These are phyloP conservation scores for Chironomus tentans DNA, from an alignment of 2,888 invertebrate species.

Conservation along the genomic window DNA sequence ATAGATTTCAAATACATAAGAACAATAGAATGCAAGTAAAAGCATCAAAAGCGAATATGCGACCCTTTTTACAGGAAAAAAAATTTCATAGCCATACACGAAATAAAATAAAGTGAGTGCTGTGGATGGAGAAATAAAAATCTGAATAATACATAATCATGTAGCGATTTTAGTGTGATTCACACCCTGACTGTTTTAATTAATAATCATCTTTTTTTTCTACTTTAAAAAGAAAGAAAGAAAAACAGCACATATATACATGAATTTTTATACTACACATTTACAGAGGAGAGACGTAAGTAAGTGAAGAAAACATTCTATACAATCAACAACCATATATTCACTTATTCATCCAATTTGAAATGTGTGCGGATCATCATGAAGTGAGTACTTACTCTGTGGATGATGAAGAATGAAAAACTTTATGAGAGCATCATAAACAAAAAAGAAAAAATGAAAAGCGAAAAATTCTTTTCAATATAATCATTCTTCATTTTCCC, in stretches of 20 bases:
- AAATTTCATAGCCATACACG: background rate
- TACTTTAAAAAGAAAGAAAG: background rate
- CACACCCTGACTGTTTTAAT: conserved; percentile 23
- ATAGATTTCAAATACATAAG: background rate
- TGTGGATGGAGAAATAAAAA: background rate
- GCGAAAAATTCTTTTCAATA: background rate
- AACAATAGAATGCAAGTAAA: background rate
- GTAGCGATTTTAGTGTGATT: conserved; percentile 14
- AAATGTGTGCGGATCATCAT: conserved; percentile 3
- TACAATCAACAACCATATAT: background rate
- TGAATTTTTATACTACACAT: background rate
- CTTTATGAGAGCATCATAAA: conserved; percentile 6
- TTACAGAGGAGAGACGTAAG: background rate
- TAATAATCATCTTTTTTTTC: conserved; percentile 15
- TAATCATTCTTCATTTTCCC: background rate
- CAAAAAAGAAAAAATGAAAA: background rate
- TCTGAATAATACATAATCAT: background rate
- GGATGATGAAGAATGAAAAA: background rate
- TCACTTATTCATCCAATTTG: background rate
- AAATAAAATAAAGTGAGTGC: background rate
- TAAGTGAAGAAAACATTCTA: background rate
- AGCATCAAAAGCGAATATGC: background rate
- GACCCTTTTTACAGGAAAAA: background rate
- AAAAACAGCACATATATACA: background rate
- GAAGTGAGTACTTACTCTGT: background rate